Base-by-base conservation (phyloP, 2,888 invertebrate genomes). In the Machimus rusticus region DNA sequence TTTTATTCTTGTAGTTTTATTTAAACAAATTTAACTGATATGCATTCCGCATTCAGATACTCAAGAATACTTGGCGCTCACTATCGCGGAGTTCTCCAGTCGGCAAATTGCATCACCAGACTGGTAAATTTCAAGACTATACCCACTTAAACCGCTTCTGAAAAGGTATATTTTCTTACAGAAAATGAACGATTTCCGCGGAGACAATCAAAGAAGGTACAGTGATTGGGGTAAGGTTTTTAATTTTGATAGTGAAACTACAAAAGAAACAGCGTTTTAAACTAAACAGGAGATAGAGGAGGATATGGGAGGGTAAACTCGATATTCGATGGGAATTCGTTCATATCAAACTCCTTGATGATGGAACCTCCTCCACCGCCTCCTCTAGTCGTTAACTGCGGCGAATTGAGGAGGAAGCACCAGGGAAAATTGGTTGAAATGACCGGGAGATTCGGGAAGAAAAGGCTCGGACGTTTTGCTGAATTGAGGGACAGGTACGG, bases 401-500 rank as follows among this genome's bases (percentile, higher is more conserved):
- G 95, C 0, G 94, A 95, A 89, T 91, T 96, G 77, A 91, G 93
- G 8, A 89, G 90, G 5, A 89, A 91, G 74, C 92, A 95, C 91
- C 92, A 93, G 12, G 95, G 95, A 0, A 90, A 94, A 89, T 90
- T 90, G 78, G 95, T 96, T 1, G 93, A 92, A 39, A 90, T 96
- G 5, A 94, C 94, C 89, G 96, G 96, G 0, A 95, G 95, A 93
- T 90, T 95, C 74, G 94, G 94, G 84, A 94, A 93, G 90, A 93
- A 94, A 88, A 92, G 95, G 8, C 91, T 94, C 57, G 93, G 94
- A 2, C 93, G 93, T 37, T 95, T 96, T 90, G 91, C 95, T 0
- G 93, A 95, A 46, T 90, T 96, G 0, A 92, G 95, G 85, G 96
- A 96, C 92, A 92, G 94, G 8, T 93, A 94, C 90, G 96, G 96